phyloP scores from a whole-genome alignment of 2,797 vertebrate genomes.

The Malacoraja senta region DNA sequence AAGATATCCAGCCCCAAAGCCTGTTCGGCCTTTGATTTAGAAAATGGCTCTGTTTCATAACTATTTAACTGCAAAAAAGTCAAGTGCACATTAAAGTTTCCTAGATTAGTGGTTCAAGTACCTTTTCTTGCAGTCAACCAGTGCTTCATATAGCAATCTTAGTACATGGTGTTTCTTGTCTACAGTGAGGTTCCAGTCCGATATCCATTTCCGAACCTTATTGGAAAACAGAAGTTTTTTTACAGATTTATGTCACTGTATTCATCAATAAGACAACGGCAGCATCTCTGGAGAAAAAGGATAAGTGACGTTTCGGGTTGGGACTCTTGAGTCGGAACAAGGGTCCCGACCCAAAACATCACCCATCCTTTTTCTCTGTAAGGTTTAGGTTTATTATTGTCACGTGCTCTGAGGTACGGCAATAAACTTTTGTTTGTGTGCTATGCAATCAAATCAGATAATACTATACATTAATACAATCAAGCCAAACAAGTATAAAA shows the following conservation, averaged over 20 bases:
- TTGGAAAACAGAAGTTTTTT: not conserved
- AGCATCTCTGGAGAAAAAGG: too few relatives aligned
- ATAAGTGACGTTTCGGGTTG: too few relatives aligned
- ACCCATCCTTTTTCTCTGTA: too few relatives aligned
- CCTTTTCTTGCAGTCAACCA: slow-evolving; percentile 96
- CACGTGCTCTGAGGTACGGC: too few relatives aligned
- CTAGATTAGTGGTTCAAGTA: slow-evolving; percentile 1
- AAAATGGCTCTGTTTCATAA: not conserved
- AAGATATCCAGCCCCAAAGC: not conserved
- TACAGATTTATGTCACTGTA: not conserved
- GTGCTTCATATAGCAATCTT: slow-evolving; percentile 86
- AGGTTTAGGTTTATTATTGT: too few relatives aligned
- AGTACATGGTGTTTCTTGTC: slow-evolving; percentile 91
- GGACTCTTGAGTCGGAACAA: too few relatives aligned
- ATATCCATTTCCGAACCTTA: slow-evolving; percentile 94
- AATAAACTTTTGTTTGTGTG: too few relatives aligned
- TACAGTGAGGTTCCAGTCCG: slow-evolving; percentile 87
- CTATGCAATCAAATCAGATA: too few relatives aligned
- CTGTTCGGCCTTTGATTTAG: not conserved
- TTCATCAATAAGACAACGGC: not conserved
- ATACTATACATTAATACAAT: too few relatives aligned
- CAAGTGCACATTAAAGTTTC: not conserved
- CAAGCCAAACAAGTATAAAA: too few relatives aligned
- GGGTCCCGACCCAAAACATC: too few relatives aligned
- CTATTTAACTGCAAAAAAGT: not conserved